Evolutionary conservation across 2,797 vertebrate species (phyloP), one percentile per base, ranked within the genome.

Genomic region (Gambelia wislizenii): DNA sequence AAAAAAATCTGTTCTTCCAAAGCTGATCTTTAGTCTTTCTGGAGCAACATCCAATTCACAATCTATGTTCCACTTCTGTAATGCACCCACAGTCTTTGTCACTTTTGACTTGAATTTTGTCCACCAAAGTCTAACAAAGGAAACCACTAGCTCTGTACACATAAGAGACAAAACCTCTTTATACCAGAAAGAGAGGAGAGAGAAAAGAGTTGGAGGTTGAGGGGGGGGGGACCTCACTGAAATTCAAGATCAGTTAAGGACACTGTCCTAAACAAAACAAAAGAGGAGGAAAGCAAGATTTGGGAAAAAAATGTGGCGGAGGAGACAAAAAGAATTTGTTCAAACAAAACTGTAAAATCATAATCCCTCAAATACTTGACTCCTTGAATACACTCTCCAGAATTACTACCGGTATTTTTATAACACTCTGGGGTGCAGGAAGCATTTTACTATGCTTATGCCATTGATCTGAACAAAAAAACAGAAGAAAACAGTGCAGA

Each of bases 341-440:
- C 14, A 42, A 76, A 88, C 49, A 44, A 33, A 61, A 47, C 39
- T 6, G 61, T 33, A 22, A 84, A 85, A 77, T 85, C 85, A 87
- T 54, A 39, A 79, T 78, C 61, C 61, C 44, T 30, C 14, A 39
- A 12, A 27, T 5, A 3, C 20, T 36, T 5, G 18, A 77, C 33
- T 47, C 56, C 67, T 14, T 59, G 39, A 76, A 47, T 36, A 42
- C 6, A 39, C 33, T 33, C 12, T 67, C 72, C 56, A 52, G 69
- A 76, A 88, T 49, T 64, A 13, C 74, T 54, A 67, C 54, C 76
- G 67, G 36, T 84, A n/a, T n/a, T n/a, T n/a, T n/a, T n/a, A 77
- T 83, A 69, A 77, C 36, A 64, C 69, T 52, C n/a, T 61, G 44
- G 33, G 3, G 44, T 20, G 27, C 4, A 67, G 27, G 27, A 42